Base-by-base conservation (phyloP, 2,888 invertebrate species). In the Spodoptera picta region DNA sequence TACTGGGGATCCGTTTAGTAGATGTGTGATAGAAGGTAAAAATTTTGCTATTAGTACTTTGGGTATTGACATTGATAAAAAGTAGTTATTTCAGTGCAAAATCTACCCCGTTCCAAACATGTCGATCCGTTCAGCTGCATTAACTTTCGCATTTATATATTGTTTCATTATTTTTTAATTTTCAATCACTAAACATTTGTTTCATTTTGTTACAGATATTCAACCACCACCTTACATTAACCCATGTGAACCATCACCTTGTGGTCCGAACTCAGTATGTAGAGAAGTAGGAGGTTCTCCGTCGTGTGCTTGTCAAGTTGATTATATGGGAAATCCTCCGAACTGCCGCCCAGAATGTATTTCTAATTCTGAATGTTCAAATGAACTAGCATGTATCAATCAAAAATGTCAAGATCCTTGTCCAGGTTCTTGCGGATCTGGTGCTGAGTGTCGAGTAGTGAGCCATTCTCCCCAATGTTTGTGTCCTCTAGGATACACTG, bases 391-490 rank as follows among this genome's bases (percentile, higher is more conserved):
- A 14, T 97, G 97, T 83, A 95, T 97, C 23, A 96, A 96, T 85
- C 95, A 96, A 76, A 97, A 96, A 91, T 97, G 97, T 85, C 95
- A 93, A 84, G 96, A 96, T 87, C 97, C 97, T 19, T 97, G 97
- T 81, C 95, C 96, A 31, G 96, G 96, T 44, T 95, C 96, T 11
- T 98, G 98, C 86, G 97, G 97, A 19, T 85, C 92, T 42, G 96
- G 95, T 83, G 97, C 97, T 10, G 95, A 96, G 73, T 98, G 97
- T 80, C 95, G 95, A 73, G 97, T 96, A 1, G 93, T 97, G 11
- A 97, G 97, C 82, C 97, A 97, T 77, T 95, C 96, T 42, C 96
- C 97, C 24, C 96, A 96, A 87, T 98, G 98, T 87, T 93, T 96
- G 60, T 98, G 98, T 84, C 91, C 95, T 53, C 83, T 92, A 60